Evolutionary conservation across 2,888 invertebrate genomes (phyloP), one percentile per base, ranked within the genome.

Genomic region (Cryptosula pallasiana): DNA sequence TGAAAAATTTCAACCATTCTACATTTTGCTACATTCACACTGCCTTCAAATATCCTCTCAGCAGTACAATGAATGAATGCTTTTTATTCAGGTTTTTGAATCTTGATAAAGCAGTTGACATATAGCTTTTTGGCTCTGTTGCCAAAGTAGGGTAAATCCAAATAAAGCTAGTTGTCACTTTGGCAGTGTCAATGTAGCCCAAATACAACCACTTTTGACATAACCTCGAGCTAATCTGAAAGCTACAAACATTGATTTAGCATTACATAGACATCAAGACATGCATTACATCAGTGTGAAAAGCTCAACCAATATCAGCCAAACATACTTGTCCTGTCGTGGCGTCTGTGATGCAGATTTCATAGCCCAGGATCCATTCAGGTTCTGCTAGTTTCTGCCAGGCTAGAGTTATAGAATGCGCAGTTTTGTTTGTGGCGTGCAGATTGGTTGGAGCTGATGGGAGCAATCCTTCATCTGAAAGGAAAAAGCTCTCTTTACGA

Each of bases 381-480:
- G 93, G 76, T 73, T 80, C 80, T 35, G 91, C 89, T 25, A 98
- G 98, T 81, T 92, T 90, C 74, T 91, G 91, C 98, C 98, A 98
- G 78, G 94, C 71, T 94, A 93, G 72, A 23, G 72, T 71, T 54
- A 71, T 34, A 25, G 72, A 13, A 23, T 5, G 20, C 16, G 55
- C 71, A 54, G 71, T 69, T 25, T 36, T 54, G 16, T 9, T 23
- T 5, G 91, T 90, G 20, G 92, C 92, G 78, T 92, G 89, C 80
- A 98, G 88, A 87, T 93, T 92, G 79, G 92, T 91, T 20, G 97
- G 97, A 86, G 97, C 96, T 75, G 94, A 94, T 71, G 97, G 97
- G 76, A 97, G n/a, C n/a, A n/a, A n/a, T n/a, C n/a, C n/a, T n/a
- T n/a, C 73, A 63, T 34, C 57, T 45, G 35, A 63, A 35, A 35